Evolutionary conservation across 2,797 vertebrate genomes (phyloP).

Genomic region (Enteromius argenteus): DNA sequence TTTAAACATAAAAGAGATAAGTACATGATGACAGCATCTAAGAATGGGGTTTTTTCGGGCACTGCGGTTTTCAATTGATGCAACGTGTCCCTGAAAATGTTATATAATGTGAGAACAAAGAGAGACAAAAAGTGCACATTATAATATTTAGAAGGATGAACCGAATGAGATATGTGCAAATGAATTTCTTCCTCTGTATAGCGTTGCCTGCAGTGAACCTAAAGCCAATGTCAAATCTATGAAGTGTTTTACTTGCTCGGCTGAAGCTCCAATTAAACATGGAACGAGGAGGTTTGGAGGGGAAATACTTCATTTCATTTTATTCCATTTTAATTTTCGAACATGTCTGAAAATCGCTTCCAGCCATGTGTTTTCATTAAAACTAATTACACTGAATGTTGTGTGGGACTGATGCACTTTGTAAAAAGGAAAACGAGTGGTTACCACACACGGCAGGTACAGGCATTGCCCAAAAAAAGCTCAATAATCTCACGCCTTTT

Average conservation of each 20-base stretch:
- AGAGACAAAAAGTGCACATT: conserved; percentile 9
- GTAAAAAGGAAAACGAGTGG: conserved; percentile 22
- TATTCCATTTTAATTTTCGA: conserved; percentile 59
- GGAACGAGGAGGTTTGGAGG: conserved; percentile 52
- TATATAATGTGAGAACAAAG: background rate
- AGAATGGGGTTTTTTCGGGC: background rate
- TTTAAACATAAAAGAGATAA: conserved; percentile 26
- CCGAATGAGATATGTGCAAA: background rate
- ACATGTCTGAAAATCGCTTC: conserved; percentile 56
- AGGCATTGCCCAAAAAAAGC: conserved; percentile 33
- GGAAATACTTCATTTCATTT: conserved; percentile 48
- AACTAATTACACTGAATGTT: conserved; percentile 36
- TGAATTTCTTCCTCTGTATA: background rate
- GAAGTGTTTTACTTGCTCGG: conserved; percentile 25
- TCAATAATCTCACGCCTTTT: conserved; percentile 40
- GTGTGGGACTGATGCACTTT: conserved; percentile 13
- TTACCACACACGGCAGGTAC: conserved; percentile 27
- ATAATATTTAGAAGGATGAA: background rate
- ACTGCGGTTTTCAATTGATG: background rate
- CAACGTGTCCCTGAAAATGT: background rate
- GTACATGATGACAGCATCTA: conserved; percentile 13
- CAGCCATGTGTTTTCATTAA: conserved; percentile 48
- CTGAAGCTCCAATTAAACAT: conserved; percentile 53
- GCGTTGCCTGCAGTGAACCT: background rate
- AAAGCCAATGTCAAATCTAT: background rate